Evolutionary conservation across 1,140 invertebrate species (phyloP), one percentile per base, ranked within the genome.

Genomic region (Trichonephila clavipes): DNA sequence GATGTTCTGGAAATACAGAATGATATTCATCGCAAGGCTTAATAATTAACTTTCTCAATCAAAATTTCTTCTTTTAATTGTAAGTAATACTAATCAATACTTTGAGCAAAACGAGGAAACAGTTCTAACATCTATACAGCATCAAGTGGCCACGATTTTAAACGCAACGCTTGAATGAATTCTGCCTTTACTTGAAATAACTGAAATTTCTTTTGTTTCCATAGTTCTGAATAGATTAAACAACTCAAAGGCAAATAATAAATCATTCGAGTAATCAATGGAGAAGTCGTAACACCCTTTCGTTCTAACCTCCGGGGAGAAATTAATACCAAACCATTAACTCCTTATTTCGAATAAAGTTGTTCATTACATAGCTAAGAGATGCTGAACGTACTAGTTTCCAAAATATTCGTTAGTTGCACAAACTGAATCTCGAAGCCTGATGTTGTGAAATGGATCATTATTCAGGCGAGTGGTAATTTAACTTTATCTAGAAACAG

Each of bases 261-360:
- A 83, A 83, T 51, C 82, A 83, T 21, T 59, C 18, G 82, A 51
- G 51, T 7, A 28, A 77, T 77, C 72, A 77, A 77, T 77, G 72
- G 72, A 16, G 28, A 34, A 28, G 72, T 77, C 34, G 28, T 28
- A 77, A 69, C 66, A 69, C 66, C 66, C 66, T 69, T 69, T 69
- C 21, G 21, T 24, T n/a, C 66, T 19, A 83, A 19, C 82, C 51
- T 44, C 51, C n/a, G 40, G 85, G 61, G 59, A 34, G 59, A 19
- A 62, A 87, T 87, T 87, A 87, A 87, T 87, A 87, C 34, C 85
- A 62, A 58, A 40, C 58, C 61, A 87, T 87, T 87, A 87, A 61
- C 85, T 87, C 72, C 72, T 77, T 77, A 77, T 77, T 34, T 16
- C 34, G 72, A 77, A 77, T 77, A 77, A 77, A 77, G 72, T 28